Evolutionary conservation across 2,888 invertebrate genomes (phyloP).

Genomic region (Actias luna): DNA sequence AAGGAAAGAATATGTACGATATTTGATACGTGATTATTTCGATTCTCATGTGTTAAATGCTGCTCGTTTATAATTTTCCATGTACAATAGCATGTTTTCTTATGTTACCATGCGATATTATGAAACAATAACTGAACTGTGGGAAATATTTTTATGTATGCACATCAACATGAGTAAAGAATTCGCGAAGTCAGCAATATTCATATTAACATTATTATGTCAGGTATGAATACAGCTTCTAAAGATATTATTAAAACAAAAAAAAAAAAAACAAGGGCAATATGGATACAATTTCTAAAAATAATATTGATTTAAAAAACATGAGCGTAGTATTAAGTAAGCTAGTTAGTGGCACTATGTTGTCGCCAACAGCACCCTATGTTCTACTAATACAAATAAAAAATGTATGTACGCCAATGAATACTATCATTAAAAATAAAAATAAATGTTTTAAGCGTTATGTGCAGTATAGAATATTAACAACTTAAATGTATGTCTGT

Average conservation of each 20-base stretch:
- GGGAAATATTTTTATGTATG: not conserved
- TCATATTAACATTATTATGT: not conserved
- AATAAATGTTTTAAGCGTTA: not conserved
- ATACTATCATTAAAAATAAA: not conserved
- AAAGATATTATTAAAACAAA: too few species aligned
- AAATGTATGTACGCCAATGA: too few species aligned
- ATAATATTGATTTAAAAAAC: too few species aligned
- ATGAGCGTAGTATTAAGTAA: too few species aligned
- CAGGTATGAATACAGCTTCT: not conserved
- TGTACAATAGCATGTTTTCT: not conserved
- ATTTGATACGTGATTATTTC: not conserved
- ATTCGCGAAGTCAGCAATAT: not conserved
- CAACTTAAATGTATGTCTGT: not conserved
- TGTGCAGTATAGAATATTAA: not conserved
- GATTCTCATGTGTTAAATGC: constrained; percentile 6
- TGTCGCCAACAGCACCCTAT: too few species aligned
- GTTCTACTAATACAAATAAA: too few species aligned
- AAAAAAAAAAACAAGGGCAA: too few species aligned
- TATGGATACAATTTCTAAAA: too few species aligned
- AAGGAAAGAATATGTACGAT: not conserved
- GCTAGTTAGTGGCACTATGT: too few species aligned
- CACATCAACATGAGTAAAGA: not conserved
- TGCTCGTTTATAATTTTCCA: not conserved
- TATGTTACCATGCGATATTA: not conserved
- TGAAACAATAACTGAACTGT: constrained; percentile 2